Conservation (phyloP, 1,140 invertebrate genomes). For the Bombus confusus region DNA sequence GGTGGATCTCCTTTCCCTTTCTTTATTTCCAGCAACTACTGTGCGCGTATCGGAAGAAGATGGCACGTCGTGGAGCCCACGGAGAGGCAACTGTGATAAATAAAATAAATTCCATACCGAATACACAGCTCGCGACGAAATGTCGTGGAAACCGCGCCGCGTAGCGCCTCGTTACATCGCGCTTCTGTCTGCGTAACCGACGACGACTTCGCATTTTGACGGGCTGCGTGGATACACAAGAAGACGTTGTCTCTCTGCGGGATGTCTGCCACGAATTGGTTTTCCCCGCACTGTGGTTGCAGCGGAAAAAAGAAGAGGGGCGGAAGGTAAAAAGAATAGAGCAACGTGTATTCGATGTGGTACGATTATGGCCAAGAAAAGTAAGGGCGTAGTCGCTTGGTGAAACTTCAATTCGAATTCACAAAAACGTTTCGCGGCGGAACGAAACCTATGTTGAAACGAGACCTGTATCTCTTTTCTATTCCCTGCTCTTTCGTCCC, state of each 20-base stretch:
- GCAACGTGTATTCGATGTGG: conserved; percentile 39
- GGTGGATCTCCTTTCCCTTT: conserved; percentile 33
- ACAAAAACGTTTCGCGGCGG: conserved; percentile 45
- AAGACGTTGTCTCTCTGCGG: conserved; percentile 46
- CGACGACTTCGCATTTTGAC: conserved; percentile 57
- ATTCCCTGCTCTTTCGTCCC: not conserved
- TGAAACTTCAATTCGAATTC: conserved; percentile 55
- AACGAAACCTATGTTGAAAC: conserved; percentile 46
- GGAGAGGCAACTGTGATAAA: conserved; percentile 55
- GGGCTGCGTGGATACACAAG: conserved; percentile 22
- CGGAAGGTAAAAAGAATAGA: conserved; percentile 29
- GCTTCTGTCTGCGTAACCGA: conserved; percentile 44
- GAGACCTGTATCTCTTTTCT: conserved; percentile 28
- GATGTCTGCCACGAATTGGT: conserved; percentile 65
- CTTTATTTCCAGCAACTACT: conserved; percentile 50
- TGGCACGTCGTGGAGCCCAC: not conserved
- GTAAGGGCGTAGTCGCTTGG: conserved; percentile 31
- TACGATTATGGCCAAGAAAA: conserved; percentile 47
- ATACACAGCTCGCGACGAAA: conserved; percentile 57
- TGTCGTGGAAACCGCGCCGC: conserved; percentile 62
- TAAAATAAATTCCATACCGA: conserved; percentile 72
- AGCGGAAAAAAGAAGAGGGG: not conserved
- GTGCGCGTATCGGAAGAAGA: not conserved
- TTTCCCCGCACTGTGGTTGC: conserved; percentile 32
- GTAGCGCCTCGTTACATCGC: conserved; percentile 48